These are phyloP conservation scores for Tangara arthus DNA, from an alignment of 2,797 vertebrate genomes.

Conservation along the genomic window DNA sequence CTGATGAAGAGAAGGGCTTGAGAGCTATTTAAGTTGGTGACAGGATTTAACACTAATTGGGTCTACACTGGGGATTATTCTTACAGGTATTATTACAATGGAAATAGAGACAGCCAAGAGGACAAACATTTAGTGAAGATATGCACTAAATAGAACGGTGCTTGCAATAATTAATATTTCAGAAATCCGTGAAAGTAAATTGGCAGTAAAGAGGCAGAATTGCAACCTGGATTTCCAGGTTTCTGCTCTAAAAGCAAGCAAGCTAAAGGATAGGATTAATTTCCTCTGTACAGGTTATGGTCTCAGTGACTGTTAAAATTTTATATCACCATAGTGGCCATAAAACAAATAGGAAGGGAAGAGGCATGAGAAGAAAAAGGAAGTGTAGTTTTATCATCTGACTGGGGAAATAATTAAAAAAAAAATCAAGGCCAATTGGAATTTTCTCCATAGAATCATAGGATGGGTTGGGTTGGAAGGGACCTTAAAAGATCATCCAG, in stretches of 20 bases:
- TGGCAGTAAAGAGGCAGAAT: neutral
- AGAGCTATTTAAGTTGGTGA: neutral
- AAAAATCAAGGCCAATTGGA: neutral
- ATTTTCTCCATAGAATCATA: neutral
- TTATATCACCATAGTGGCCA: neutral
- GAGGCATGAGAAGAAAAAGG: neutral
- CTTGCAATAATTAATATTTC: constrained; percentile 12
- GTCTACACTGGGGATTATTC: neutral
- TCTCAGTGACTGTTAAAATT: neutral
- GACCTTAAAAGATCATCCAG: neutral
- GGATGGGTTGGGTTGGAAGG: neutral
- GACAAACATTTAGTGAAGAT: neutral
- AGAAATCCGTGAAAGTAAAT: neutral
- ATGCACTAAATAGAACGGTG: neutral
- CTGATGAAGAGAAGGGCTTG: neutral
- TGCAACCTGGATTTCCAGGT: neutral
- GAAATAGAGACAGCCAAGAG: neutral
- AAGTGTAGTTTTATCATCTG: neutral
- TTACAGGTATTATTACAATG: neutral
- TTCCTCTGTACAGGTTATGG: neutral
- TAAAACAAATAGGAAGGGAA: neutral
- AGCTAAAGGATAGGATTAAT: neutral
- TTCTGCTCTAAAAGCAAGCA: neutral
- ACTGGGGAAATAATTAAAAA: neutral
- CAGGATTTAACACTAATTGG: neutral